Evolutionary conservation across 2,113 vertebrate species (phyloP).

Genomic region (Parus major): DNA sequence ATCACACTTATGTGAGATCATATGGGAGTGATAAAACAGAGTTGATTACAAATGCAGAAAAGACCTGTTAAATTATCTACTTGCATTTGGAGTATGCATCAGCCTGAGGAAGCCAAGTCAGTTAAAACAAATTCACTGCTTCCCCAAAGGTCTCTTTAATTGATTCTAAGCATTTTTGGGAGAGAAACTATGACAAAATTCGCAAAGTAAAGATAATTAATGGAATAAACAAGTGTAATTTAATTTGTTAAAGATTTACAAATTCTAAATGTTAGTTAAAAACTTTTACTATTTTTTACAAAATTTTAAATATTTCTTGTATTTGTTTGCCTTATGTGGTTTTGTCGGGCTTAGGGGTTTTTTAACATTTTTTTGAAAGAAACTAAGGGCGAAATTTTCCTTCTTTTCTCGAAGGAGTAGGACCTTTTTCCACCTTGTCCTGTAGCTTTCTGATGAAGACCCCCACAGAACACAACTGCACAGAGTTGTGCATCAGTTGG

Average conservation of each 20-base stretch:
- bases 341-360: fast-evolving
- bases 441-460: background rate
- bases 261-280: too few species aligned
- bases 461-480: background rate
- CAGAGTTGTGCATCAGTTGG: background rate
- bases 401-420: background rate
- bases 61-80: background rate
- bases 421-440: background rate
- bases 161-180: background rate
- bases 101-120: background rate
- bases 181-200: background rate
- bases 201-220: background rate
- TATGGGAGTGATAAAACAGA: background rate
- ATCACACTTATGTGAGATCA: background rate
- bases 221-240: background rate
- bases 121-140: background rate
- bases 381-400: background rate
- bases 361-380: background rate
- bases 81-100: background rate
- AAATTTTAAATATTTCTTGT: background rate
- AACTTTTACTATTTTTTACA: background rate
- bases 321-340: background rate
- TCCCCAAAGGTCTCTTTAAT: background rate
- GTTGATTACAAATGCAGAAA: background rate
- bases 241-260: background rate